These are phyloP conservation scores for Tichodroma muraria DNA, from an alignment of 2,113 vertebrate genomes.

Conservation along the genomic window DNA sequence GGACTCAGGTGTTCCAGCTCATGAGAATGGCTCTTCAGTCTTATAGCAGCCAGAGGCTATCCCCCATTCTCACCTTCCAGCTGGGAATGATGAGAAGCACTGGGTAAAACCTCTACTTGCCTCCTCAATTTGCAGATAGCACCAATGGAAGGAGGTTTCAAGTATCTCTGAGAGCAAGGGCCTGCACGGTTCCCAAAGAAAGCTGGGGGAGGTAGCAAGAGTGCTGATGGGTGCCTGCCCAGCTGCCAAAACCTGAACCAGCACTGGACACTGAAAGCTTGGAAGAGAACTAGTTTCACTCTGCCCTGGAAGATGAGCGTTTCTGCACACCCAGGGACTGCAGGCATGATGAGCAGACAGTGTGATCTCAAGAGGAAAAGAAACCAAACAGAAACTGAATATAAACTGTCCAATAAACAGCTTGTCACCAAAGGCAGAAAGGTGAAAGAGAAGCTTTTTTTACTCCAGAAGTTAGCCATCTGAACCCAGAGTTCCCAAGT, in stretches of 20 bases:
- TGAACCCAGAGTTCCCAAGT: background rate
- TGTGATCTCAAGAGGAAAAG: accelerated
- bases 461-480: background rate
- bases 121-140: background rate
- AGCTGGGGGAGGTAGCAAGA: background rate
- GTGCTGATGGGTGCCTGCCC: background rate
- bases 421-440: background rate
- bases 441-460: background rate
- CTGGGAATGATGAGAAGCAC: background rate
- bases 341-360: background rate
- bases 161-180: background rate
- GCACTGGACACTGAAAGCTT: background rate
- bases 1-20: background rate
- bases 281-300: background rate
- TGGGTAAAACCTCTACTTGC: background rate
- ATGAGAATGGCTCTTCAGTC: background rate
- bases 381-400: background rate
- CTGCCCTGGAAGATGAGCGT: background rate
- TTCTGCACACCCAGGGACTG: background rate
- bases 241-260: background rate
- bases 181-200: accelerated
- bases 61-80: background rate
- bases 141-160: background rate
- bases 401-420: background rate
- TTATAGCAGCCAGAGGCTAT: background rate